Percentiles rank a stretch among this genome's conserved stretches.
Conservation (phyloP, 2,113 vertebrate genomes). For the Microcebus murinus region DNA sequence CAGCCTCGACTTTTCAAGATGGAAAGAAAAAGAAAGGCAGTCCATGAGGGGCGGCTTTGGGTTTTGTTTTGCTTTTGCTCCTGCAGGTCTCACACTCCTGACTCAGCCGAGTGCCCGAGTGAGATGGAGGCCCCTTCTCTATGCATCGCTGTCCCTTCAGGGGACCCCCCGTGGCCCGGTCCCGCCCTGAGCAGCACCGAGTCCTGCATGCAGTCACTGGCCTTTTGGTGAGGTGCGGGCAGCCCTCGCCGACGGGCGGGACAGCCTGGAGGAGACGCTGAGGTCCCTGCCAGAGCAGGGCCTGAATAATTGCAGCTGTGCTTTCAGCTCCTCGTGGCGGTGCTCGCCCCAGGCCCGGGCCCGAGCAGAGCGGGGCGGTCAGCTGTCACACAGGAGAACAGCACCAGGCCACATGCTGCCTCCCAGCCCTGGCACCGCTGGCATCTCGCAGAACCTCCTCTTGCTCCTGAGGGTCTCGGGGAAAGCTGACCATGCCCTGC, state of each 20-base stretch:
- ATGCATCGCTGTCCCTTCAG: neutral
- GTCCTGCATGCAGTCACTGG: neutral
- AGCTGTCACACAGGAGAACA: neutral
- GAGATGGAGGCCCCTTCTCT: neutral
- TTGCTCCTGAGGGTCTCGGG: neutral
- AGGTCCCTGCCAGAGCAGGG: neutral
- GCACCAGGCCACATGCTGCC: neutral
- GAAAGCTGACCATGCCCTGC: neutral
- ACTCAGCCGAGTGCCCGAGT: neutral
- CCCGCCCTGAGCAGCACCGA: neutral
- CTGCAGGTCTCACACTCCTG: neutral
- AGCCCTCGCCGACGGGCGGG: neutral
- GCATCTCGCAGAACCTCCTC: fast-evolving
- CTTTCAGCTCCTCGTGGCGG: neutral
- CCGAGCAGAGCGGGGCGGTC: too few relatives aligned
- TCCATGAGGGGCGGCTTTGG: too few relatives aligned
- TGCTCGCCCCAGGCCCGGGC: neutral
- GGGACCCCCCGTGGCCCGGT: neutral
- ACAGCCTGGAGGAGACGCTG: neutral
- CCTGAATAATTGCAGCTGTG: neutral
- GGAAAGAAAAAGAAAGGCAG: neutral
- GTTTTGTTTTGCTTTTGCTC: neutral
- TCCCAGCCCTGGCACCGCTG: neutral
- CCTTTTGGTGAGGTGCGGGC: neutral
- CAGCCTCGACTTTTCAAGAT: neutral